Evolutionary conservation across 1,140 invertebrate genomes (phyloP).

Genomic region (Ceratitis capitata): DNA sequence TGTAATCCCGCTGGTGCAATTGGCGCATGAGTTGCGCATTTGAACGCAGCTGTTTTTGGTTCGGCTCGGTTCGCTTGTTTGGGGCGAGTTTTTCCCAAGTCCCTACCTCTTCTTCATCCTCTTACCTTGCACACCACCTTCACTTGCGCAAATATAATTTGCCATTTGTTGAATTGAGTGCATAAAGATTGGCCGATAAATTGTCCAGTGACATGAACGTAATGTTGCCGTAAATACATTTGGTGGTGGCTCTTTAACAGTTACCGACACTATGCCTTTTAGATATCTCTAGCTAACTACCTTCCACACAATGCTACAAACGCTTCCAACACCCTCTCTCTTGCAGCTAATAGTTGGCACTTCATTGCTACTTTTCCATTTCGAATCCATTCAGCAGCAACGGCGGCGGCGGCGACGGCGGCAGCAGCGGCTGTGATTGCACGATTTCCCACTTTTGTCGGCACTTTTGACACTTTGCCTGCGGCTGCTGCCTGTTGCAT

Average conservation of each 20-base stretch:
- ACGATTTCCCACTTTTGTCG: constrained; percentile 35
- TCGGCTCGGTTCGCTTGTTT: background rate
- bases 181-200: background rate
- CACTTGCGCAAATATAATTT: background rate
- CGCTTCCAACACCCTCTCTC: background rate
- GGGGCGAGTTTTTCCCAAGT: background rate
- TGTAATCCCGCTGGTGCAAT: background rate
- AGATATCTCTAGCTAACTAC: background rate
- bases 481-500: background rate
- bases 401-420: too few species aligned
- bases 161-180: background rate
- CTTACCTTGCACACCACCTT: background rate
- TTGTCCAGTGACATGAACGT: background rate
- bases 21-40: background rate
- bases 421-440: background rate
- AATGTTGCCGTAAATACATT: background rate
- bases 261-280: background rate
- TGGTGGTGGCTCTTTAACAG: background rate
- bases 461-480: constrained; percentile 25
- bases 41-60: background rate
- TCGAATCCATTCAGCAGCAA: background rate
- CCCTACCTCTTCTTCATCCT: background rate
- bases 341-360: background rate
- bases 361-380: constrained; percentile 18
- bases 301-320: background rate